phyloP scores from a whole-genome alignment of 2,113 vertebrate genomes.

The Gobio gobio region DNA sequence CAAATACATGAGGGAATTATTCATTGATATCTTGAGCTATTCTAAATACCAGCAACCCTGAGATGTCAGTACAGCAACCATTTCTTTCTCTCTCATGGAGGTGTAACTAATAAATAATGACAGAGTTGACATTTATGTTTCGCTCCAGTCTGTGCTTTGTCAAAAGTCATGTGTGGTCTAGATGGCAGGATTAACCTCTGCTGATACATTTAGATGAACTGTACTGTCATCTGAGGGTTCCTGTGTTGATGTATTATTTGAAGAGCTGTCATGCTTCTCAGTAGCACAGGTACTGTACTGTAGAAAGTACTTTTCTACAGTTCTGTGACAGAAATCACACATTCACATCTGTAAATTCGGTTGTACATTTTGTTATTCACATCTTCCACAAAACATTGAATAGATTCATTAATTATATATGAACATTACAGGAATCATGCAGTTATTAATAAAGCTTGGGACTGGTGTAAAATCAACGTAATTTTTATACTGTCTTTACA shows the following conservation, averaged over 20 bases:
- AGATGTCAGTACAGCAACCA: slow-evolving; percentile 11
- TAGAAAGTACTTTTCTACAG: background rate
- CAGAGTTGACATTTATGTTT: background rate
- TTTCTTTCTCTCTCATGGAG: slow-evolving; percentile 6
- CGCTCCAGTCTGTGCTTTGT: background rate
- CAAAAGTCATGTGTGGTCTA: background rate
- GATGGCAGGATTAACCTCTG: background rate
- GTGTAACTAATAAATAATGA: background rate
- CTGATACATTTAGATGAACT: background rate
- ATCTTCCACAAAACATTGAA: background rate
- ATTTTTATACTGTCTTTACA: no score
- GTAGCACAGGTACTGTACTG: background rate
- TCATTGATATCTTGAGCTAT: slow-evolving; percentile 41
- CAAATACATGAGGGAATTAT: slow-evolving; percentile 45
- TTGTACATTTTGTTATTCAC: background rate
- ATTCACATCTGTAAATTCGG: background rate
- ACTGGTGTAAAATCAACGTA: no score
- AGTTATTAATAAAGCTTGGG: background rate
- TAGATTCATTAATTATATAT: background rate
- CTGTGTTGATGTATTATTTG: slow-evolving; percentile 3
- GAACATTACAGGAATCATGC: background rate
- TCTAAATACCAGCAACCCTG: slow-evolving; percentile 39
- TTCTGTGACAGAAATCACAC: background rate
- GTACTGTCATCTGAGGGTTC: no score
- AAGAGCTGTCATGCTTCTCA: background rate